Base-by-base conservation (phyloP, 2,888 invertebrate species). In the Cremastinae sp. region DNA sequence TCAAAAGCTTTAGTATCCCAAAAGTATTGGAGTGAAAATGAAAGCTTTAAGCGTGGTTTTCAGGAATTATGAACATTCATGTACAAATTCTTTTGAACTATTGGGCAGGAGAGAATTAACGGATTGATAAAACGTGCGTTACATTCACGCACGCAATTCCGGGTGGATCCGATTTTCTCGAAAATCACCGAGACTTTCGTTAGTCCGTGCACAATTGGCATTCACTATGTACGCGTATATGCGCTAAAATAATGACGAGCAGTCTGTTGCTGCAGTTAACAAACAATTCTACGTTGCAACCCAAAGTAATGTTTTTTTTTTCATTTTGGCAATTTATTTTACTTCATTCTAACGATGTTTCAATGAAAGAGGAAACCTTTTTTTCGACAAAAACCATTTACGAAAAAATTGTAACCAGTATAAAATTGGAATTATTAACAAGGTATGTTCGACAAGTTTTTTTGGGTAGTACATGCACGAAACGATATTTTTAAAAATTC, bases 101-200 rank as follows among this genome's bases (percentile, higher is more conserved):
- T 51, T 22, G 34, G 28, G 41, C 41, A 28, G 4, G 41, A 14
- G 18, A 43, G 49, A 43, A 43, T 45, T 45, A 58, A 53, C 36
- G 22, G 43, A 69, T 70, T 41, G 43, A 74, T 65, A 34, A 34
- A 9, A 41, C 34, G 18, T 38, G 28, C 18, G 47, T 34, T 14
- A 49, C 51, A 28, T 34, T 28, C 12, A 16, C 28, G 22, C 28
- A 8, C 36, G 12, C 8, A 38, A 34, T 9, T 38, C 47, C 61
- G 12, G 10, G 43, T 22, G 5, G 43, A 66, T 58, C 56, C 41
- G 28, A n/a, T n/a, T n/a, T n/a, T n/a, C 51, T 58, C 20, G 18
- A 51, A 28, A 28, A 74, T 74, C 58, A 64, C n/a, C 68, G 49
- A 62, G 49, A 69, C 62, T 69, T 56, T 14, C 9, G 14, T 49